phyloP scores from a whole-genome alignment of 2,797 vertebrate genomes.

The Lithobates sylvaticus region DNA sequence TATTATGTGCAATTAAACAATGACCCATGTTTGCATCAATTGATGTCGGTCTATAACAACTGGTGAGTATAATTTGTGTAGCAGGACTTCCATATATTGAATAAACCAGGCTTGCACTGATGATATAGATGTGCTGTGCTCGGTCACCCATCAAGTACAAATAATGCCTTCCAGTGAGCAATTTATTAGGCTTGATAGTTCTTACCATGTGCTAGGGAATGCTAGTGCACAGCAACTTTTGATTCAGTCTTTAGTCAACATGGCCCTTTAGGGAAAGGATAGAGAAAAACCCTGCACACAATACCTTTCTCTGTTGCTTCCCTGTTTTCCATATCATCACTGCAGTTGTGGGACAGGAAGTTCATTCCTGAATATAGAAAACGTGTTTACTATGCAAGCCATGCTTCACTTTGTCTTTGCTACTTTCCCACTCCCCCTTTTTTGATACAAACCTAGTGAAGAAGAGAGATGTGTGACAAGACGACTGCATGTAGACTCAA shows the following conservation, averaged over 20 bases:
- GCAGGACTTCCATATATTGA: no score
- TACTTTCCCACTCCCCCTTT: background rate
- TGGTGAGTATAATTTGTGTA: no score
- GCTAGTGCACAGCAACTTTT: background rate
- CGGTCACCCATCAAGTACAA: background rate
- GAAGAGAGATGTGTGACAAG: background rate
- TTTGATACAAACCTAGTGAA: background rate
- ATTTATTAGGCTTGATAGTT: background rate
- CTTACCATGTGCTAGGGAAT: background rate
- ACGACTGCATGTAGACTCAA: background rate
- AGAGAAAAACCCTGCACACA: background rate
- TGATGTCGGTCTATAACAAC: no score
- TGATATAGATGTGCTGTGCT: no score
- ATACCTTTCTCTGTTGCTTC: background rate
- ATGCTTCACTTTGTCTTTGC: background rate
- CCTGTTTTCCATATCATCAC: background rate
- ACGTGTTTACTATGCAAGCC: background rate
- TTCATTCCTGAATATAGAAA: background rate
- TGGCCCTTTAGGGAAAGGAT: background rate
- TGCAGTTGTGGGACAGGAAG: background rate
- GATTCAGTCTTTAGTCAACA: background rate
- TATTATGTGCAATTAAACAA: no score
- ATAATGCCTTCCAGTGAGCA: no score
- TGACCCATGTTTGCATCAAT: no score
- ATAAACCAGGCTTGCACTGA: no score